Percentiles rank a stretch among this genome's conserved stretches.
Conservation (phyloP, 1,140 invertebrate species). For the Leptinotarsa defecta region DNA sequence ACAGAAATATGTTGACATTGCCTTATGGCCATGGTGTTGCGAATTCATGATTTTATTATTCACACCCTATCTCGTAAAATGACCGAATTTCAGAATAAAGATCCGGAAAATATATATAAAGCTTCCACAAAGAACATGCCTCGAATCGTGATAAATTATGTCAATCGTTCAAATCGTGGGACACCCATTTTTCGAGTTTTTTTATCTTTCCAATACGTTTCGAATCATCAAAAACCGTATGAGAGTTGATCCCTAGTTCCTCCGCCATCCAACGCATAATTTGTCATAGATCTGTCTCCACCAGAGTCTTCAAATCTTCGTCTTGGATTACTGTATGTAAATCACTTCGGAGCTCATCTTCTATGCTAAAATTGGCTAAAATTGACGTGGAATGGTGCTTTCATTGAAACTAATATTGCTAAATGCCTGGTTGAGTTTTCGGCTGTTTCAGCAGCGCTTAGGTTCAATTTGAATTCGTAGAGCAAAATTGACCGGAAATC, state of each 20-base stretch:
- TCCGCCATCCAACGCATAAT: too few species aligned
- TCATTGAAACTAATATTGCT: neutral
- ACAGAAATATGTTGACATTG: conserved; percentile 3
- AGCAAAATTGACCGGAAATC: too few species aligned
- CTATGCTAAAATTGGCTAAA: neutral
- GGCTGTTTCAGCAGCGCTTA: too few species aligned
- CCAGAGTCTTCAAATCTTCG: too few species aligned
- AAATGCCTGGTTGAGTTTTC: neutral
- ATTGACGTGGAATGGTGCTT: neutral
- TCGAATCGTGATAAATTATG: too few species aligned
- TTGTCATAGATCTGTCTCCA: too few species aligned
- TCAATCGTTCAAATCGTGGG: too few species aligned
- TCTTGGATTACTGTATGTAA: too few species aligned
- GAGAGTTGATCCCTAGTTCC: too few species aligned
- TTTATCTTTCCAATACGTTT: neutral
- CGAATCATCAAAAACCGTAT: neutral
- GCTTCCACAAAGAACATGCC: neutral
- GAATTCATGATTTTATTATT: neutral
- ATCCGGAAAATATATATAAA: neutral
- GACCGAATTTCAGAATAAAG: neutral
- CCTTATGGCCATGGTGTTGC: neutral
- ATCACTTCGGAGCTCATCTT: too few species aligned
- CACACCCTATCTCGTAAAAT: neutral
- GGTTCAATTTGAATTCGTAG: too few species aligned
- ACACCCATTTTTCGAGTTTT: too few species aligned